These are phyloP conservation scores for Todus mexicanus DNA, from an alignment of 2,797 vertebrate species.

Conservation along the genomic window DNA sequence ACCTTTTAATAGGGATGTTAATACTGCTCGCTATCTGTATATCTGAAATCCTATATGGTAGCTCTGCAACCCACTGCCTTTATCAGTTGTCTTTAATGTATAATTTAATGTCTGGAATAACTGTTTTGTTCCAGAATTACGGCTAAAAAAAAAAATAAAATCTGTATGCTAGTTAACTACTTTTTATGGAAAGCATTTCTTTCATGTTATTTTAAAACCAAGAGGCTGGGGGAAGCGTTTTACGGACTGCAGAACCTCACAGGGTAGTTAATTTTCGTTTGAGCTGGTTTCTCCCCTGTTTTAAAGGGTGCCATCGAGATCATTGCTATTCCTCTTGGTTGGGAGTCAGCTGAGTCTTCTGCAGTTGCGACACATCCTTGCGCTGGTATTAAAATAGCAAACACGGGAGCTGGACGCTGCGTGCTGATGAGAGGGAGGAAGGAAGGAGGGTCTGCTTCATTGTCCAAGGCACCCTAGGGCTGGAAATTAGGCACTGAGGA, in stretches of 20 bases:
- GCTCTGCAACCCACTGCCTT: constrained; percentile 29
- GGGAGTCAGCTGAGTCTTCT: constrained; percentile 32
- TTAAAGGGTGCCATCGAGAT: constrained; percentile 54
- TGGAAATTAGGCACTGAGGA: not conserved
- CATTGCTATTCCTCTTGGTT: constrained; percentile 42
- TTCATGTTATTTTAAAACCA: constrained; percentile 67
- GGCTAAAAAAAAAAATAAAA: not conserved
- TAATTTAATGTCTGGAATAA: constrained; percentile 57
- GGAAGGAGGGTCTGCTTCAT: not conserved
- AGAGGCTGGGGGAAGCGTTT: constrained; percentile 28
- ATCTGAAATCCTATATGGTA: constrained; percentile 29
- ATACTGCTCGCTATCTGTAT: constrained; percentile 37
- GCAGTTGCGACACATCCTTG: constrained; percentile 11
- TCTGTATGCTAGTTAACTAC: constrained; percentile 22
- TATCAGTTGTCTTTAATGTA: constrained; percentile 52
- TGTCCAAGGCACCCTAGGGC: accelerated
- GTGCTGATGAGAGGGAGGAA: not conserved
- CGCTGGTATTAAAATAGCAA: not conserved
- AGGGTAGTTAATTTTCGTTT: constrained; percentile 52
- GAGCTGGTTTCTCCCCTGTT: constrained; percentile 51
- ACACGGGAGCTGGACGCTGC: not conserved
- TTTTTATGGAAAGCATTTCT: constrained; percentile 54
- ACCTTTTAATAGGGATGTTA: constrained; percentile 53
- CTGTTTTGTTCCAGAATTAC: constrained; percentile 52
- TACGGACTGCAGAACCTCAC: constrained; percentile 40